Base-by-base conservation (phyloP, 2,888 invertebrate genomes). In the Diplazon laetatorius region DNA sequence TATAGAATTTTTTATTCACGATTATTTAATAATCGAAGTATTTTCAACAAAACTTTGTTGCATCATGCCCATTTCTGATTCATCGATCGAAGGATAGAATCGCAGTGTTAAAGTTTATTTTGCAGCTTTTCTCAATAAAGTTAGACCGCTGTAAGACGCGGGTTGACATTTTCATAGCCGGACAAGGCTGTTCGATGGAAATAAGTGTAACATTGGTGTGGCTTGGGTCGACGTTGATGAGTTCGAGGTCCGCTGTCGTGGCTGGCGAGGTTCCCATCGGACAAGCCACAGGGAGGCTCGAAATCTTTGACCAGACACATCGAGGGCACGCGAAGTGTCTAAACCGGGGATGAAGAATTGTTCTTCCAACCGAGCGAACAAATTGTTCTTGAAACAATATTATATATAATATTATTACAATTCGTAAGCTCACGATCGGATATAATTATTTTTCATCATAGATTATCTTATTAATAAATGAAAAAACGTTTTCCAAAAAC, bases 161-260 rank as follows among this genome's bases (percentile, higher is more conserved):
- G n/a, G n/a, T 74, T 30, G 73, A 66, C 73, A 66, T 74, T 59
- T 39, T 37, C 46, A 44, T 66, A 39, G 73, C 66, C 48, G 39
- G 73, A 66, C 48, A 66, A 59, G 59, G 73, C 59, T 48, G 37
- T 66, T 65, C 73, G 65, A 57, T 35, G 57, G 65, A 63, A 44
- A 52, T 46, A 44, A 62, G 18, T 18, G 2, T 30, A 30, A 30
- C 6, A 30, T 30, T 30, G 6, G 2, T 30, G 30, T 30, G 30
- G 4, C 2, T 5, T 50, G 22, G 1, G 25, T 3, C 22, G 55
- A 52, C 37, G 22, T 12, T 50, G 60, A 30, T 35, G 37, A 9
- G 18, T 37, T 30, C 10, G 18, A 35, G 16, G 35, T 50, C 50
- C 20, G 60, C 4, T 22, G 60, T 48, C 22, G 16, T 46, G 20